Conservation (phyloP, 2,888 invertebrate species). For the Omphaloscelis lunosa region DNA sequence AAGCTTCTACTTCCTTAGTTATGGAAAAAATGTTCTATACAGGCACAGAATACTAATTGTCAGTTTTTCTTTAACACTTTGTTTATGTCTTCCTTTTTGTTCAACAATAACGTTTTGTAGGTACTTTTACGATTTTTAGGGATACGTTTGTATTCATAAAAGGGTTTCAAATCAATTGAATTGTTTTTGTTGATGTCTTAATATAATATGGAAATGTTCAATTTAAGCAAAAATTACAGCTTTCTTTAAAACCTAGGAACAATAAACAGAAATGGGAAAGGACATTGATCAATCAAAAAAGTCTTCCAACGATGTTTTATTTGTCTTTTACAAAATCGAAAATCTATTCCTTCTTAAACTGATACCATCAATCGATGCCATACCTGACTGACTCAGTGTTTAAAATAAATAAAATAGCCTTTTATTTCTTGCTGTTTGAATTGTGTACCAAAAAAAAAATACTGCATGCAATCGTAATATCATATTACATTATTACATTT, state of each 20-base stretch:
- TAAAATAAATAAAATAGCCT: no score
- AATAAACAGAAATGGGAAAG: no score
- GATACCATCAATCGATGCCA: no score
- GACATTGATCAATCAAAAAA: no score
- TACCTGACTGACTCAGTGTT: no score
- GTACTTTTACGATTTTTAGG: background rate
- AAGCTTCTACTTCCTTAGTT: conserved; percentile 36
- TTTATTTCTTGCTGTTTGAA: no score
- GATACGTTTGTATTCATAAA: background rate
- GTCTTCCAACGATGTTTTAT: no score
- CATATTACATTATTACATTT: no score
- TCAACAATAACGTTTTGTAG: background rate
- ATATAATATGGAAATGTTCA: background rate
- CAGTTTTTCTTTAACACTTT: background rate
- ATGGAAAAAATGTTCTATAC: conserved; percentile 40
- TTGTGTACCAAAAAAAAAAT: no score
- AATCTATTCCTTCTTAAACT: no score
- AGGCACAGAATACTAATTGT: conserved; percentile 48
- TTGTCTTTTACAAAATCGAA: no score
- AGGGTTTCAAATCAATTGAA: background rate
- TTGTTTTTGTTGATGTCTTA: background rate
- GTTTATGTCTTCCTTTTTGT: conserved; percentile 4
- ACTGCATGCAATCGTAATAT: no score
- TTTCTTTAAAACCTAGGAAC: background rate
- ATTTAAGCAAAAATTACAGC: background rate